These are phyloP conservation scores for Pantherophis alleghaniensis DNA, from an alignment of 2,797 vertebrate genomes.

Conservation along the genomic window DNA sequence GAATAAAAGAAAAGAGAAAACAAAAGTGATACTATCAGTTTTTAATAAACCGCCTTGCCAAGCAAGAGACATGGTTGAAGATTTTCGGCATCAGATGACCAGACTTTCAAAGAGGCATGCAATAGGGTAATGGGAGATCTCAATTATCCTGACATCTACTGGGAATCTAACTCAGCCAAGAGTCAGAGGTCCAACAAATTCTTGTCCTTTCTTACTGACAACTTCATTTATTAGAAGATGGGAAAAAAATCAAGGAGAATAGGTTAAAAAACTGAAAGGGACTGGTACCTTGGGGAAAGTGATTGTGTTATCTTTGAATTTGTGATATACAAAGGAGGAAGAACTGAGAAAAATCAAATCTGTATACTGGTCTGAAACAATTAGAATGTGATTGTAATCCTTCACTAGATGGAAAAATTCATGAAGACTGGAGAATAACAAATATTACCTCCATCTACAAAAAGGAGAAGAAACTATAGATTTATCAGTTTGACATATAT, in stretches of 20 bases:
- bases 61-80: background rate
- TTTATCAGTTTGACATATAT: background rate
- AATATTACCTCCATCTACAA: background rate
- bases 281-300: background rate
- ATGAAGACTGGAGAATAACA: background rate
- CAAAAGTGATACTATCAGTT: background rate
- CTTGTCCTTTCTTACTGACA: background rate
- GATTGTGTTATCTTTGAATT: background rate
- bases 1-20: background rate
- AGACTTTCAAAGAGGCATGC: background rate
- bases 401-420: background rate
- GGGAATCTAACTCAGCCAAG: background rate
- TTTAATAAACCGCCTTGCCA: background rate
- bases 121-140: background rate
- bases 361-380: background rate
- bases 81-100: background rate
- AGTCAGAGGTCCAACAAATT: background rate
- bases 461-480: background rate
- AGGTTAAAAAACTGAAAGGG: background rate
- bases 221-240: background rate
- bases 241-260: background rate
- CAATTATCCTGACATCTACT: background rate
- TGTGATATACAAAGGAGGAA: background rate
- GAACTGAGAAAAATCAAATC: background rate
- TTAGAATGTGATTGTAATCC: background rate